Conservation (phyloP, 2,888 invertebrate species). For the Anarsia innoxiella region DNA sequence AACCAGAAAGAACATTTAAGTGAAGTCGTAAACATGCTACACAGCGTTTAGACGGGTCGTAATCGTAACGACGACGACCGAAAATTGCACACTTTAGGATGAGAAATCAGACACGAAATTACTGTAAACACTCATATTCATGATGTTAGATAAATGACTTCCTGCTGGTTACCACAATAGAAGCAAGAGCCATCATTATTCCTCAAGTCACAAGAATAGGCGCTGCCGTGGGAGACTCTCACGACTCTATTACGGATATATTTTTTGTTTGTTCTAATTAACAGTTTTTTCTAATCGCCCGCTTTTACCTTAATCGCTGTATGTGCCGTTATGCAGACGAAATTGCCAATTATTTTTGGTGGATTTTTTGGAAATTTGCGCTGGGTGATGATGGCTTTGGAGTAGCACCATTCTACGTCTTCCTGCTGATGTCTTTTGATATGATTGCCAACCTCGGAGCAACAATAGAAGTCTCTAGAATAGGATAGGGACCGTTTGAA, state of each 20-base stretch:
- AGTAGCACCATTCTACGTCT: no score
- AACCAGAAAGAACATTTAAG: no score
- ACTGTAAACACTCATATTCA: slow-evolving; percentile 73
- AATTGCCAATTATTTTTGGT: slow-evolving; percentile 20
- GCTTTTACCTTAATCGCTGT: slow-evolving; percentile 71
- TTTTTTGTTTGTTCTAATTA: slow-evolving; percentile 73
- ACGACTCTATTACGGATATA: slow-evolving; percentile 72
- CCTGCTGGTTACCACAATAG: slow-evolving; percentile 68
- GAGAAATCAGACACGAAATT: slow-evolving; percentile 71
- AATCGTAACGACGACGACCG: no score
- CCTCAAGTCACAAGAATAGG: slow-evolving; percentile 52
- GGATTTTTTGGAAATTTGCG: slow-evolving; percentile 1
- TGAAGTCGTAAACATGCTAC: slow-evolving; percentile 2
- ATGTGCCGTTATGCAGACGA: slow-evolving; percentile 26
- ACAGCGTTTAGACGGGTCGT: background rate
- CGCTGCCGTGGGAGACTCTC: slow-evolving; percentile 67
- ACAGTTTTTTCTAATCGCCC: slow-evolving; percentile 66
- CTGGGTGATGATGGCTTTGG: no score
- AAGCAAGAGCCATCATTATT: slow-evolving; percentile 59
- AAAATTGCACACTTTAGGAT: slow-evolving; percentile 68
- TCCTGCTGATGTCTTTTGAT: no score
- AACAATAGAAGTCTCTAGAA: no score
- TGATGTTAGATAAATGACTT: slow-evolving; percentile 75
- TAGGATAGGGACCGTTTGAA: no score
- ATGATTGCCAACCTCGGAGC: no score